These are phyloP conservation scores for Caenorhabditis sp. DNA, from an alignment of 2,888 invertebrate genomes.

Conservation along the genomic window DNA sequence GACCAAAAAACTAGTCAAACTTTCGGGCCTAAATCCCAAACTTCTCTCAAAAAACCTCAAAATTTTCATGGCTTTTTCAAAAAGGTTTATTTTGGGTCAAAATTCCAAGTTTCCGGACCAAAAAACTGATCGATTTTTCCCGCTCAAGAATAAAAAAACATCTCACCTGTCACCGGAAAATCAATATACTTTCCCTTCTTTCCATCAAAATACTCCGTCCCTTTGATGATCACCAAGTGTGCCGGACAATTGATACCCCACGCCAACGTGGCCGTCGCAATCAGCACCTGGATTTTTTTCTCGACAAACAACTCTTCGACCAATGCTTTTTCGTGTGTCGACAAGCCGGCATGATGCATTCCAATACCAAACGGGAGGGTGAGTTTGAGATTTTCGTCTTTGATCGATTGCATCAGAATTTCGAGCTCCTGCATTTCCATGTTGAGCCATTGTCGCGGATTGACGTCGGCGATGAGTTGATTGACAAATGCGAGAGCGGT, in stretches of 20 bases:
- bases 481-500: conserved; percentile 93
- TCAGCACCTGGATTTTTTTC: conserved; percentile 78
- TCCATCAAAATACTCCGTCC: conserved; percentile 98
- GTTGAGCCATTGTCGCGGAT: conserved; percentile 75
- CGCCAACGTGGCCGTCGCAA: conserved; percentile 95
- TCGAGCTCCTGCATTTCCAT: conserved; percentile 77
- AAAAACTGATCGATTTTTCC: neutral
- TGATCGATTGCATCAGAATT: conserved; percentile 74
- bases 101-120: neutral
- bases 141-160: neutral
- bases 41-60: neutral
- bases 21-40: too few relatives aligned
- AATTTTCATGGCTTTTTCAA: neutral
- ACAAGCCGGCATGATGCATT: conserved; percentile 95
- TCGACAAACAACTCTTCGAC: conserved; percentile 80
- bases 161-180: conserved; percentile 90
- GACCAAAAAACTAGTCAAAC: too few relatives aligned
- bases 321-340: conserved; percentile 86
- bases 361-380: conserved; percentile 96
- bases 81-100: neutral
- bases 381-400: conserved; percentile 88
- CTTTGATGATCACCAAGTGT: conserved; percentile 81
- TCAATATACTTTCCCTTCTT: conserved; percentile 95
- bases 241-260: conserved; percentile 99
- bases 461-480: conserved; percentile 85